These are phyloP conservation scores for Nesoenas mayeri DNA, from an alignment of 2,113 vertebrate species.

Conservation along the genomic window DNA sequence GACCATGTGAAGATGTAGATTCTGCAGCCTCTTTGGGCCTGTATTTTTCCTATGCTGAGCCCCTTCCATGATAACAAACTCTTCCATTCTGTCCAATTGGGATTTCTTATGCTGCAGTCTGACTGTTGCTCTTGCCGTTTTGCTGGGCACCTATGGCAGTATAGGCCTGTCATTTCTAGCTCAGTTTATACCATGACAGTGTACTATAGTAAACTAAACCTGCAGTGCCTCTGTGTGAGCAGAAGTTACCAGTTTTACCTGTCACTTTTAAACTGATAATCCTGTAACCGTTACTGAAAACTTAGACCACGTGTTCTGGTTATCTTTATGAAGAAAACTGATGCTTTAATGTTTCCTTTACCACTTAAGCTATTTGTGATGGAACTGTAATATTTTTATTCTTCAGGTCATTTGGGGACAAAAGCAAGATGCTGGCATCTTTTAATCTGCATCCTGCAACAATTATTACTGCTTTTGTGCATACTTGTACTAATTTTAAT, in stretches of 20 bases:
- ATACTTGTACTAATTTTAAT: neutral
- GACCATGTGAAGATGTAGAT: neutral
- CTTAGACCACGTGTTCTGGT: neutral
- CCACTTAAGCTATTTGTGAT: neutral
- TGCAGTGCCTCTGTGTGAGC: neutral
- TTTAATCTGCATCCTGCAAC: neutral
- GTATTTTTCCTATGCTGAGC: neutral
- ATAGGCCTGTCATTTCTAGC: neutral
- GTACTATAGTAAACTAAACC: neutral
- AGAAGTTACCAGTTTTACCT: neutral
- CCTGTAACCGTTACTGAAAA: neutral
- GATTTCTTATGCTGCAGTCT: neutral
- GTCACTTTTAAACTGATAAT: neutral
- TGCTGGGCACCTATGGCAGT: neutral
- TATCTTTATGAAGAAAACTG: neutral
- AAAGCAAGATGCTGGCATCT: neutral
- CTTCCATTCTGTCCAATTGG: neutral
- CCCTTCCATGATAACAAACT: neutral
- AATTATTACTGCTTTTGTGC: neutral
- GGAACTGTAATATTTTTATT: neutral
- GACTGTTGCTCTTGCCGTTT: neutral
- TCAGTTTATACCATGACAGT: too few relatives aligned
- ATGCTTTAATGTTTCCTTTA: neutral
- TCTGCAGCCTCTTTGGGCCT: neutral
- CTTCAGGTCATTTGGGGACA: neutral